phyloP scores from a whole-genome alignment of 2,113 vertebrate species.

The Cochlearius cochlearius region DNA sequence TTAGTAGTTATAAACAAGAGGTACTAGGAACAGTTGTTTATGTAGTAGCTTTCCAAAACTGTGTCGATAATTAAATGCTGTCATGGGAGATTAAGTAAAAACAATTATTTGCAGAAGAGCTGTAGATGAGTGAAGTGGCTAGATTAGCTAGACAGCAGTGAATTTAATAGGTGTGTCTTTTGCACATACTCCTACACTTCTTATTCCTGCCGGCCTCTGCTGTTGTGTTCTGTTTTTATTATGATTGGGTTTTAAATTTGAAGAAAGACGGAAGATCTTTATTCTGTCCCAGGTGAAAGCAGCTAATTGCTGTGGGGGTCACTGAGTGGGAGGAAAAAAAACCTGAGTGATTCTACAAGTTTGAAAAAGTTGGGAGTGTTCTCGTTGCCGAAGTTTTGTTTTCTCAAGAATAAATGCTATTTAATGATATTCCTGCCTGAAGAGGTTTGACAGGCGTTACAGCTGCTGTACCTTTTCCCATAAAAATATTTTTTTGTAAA shows the following conservation, averaged over 20 bases:
- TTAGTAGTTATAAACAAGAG: background rate
- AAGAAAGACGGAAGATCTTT: background rate
- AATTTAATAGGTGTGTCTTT: background rate
- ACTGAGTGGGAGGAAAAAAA: background rate
- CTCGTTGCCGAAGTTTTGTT: background rate
- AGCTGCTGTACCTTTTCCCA: background rate
- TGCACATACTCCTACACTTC: background rate
- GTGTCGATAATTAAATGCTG: conserved; percentile 14
- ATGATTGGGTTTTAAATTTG: background rate
- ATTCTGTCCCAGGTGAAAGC: background rate
- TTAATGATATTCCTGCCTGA: background rate
- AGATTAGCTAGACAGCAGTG: background rate
- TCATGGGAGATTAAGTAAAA: conserved; percentile 9
- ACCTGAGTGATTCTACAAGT: background rate
- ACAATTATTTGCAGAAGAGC: conserved; percentile 4
- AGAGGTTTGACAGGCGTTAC: background rate
- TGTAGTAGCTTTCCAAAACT: conserved; percentile 12
- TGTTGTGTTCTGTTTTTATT: background rate
- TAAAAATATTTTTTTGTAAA: background rate
- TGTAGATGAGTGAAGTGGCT: background rate
- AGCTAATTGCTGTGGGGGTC: background rate
- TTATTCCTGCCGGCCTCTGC: background rate
- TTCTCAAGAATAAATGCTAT: background rate
- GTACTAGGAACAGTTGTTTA: background rate
- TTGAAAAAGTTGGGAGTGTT: background rate